Base-by-base conservation (phyloP, 2,888 invertebrate species). In the Halictus ligatus region DNA sequence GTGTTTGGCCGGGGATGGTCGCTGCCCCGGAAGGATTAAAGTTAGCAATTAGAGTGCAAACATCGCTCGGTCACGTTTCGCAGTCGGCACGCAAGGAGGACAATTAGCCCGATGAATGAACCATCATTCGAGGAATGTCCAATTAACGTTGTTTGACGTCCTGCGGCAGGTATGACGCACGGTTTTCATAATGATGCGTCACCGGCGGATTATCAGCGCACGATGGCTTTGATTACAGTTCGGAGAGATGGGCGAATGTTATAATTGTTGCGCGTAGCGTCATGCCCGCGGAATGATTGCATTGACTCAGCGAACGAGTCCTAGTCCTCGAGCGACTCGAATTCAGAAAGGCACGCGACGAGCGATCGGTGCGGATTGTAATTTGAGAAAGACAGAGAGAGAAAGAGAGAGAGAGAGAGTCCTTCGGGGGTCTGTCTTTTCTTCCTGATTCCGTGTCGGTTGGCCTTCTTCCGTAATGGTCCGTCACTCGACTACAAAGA, bases 401-500 rank as follows among this genome's bases (percentile, higher is more conserved):
- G 50, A 48, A 18, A 54, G 54, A 54, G 54, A 54, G 54, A 13
- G 54, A 18, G 18, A 48, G 75, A 5, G 71, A 82, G 77, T 78
- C 80, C 15, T 25, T 54, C 67, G 69, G 84, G 76, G 75, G 73
- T 75, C 60, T 48, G 12, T 21, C 69, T 67, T 78, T 67, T 83
- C 88, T 92, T 92, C 92, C 92, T 92, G 89, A 89, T 91, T 90
- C 89, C 88, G 75, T 78, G 43, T 71, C 80, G 72, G 75, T 21
- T 80, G 85, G 73, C 88, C 88, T 89, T 85, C 83, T 77, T 73
- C 46, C 43, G 40, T 78, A 81, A 80, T 80, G 77, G 67, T 35
- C 54, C 69, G 75, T 77, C 79, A 78, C 72, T 76, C 46, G 81
- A 81, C 74, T 71, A 78, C 79, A 80, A 78, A 80, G 84, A 84